phyloP scores from a whole-genome alignment of 2,797 vertebrate species.

The Epinephelus coioides region DNA sequence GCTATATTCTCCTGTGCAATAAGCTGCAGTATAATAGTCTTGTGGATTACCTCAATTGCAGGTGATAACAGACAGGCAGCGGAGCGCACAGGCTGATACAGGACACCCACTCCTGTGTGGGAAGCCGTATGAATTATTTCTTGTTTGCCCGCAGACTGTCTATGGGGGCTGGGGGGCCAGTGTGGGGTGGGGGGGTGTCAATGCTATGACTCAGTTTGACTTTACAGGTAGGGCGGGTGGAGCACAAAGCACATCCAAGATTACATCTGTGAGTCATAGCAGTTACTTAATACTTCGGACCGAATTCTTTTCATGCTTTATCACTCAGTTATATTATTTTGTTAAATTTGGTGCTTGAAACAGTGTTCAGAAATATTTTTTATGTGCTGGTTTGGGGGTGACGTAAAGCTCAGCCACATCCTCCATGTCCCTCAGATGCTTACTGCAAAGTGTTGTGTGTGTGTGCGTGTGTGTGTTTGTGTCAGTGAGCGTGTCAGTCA shows the following conservation, averaged over 20 bases:
- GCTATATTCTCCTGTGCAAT: slow-evolving; percentile 90
- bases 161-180: slow-evolving; percentile 69
- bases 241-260: slow-evolving; percentile 31
- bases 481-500: slow-evolving; percentile 60
- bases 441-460: slow-evolving; percentile 41
- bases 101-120: slow-evolving; percentile 90
- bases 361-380: neutral
- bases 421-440: slow-evolving; percentile 14
- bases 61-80: slow-evolving; percentile 92
- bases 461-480: slow-evolving; percentile 46
- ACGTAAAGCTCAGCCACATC: slow-evolving; percentile 4
- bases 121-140: slow-evolving; percentile 95
- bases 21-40: slow-evolving; percentile 87
- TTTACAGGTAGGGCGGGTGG: slow-evolving; percentile 14
- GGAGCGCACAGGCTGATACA: slow-evolving; percentile 89
- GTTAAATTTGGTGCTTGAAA: neutral
- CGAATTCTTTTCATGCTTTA: neutral
- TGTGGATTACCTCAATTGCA: slow-evolving; percentile 92
- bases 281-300: neutral
- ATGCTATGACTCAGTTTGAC: slow-evolving; percentile 75
- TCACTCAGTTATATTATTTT: neutral
- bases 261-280: slow-evolving; percentile 38
- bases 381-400: neutral
- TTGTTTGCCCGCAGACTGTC: slow-evolving; percentile 84
- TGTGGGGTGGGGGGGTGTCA: slow-evolving; percentile 45